phyloP scores from a whole-genome alignment of 1,140 invertebrate species.

The Vanessa tameamea region DNA sequence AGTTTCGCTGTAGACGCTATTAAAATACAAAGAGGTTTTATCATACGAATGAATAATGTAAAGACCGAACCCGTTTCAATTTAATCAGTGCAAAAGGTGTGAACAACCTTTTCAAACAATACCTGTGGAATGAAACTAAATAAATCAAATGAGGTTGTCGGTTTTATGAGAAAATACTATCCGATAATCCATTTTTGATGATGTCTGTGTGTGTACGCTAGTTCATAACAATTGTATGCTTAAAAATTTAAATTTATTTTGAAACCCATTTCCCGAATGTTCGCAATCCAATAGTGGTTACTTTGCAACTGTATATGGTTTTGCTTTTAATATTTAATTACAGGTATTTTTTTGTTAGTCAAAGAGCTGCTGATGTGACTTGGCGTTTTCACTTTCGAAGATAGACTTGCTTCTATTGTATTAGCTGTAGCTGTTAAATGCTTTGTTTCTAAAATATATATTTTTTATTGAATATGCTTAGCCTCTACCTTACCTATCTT shows the following conservation, averaged over 20 bases:
- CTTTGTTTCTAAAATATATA: no score
- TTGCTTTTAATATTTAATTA: no score
- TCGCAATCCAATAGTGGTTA: no score
- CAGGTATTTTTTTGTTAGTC: no score
- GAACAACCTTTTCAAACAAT: constrained; percentile 42
- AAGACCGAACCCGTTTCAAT: constrained; percentile 38
- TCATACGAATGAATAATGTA: constrained; percentile 45
- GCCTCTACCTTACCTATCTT: no score
- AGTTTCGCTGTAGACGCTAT: constrained; percentile 29
- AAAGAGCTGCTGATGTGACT: no score
- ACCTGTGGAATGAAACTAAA: constrained; percentile 39
- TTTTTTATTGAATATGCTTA: no score
- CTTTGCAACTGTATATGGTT: no score
- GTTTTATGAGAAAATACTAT: constrained; percentile 28
- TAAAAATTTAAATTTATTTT: not conserved
- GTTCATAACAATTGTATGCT: not conserved
- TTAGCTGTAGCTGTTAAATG: no score
- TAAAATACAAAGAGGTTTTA: constrained; percentile 48
- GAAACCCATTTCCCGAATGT: not conserved
- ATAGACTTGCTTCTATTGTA: no score
- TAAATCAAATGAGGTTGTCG: constrained; percentile 31
- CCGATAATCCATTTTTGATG: constrained; percentile 20
- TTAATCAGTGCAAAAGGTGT: constrained; percentile 41
- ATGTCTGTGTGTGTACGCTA: not conserved
- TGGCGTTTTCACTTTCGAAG: no score